phyloP scores from a whole-genome alignment of 2,113 vertebrate genomes.

The Pachycephala philippinensis region DNA sequence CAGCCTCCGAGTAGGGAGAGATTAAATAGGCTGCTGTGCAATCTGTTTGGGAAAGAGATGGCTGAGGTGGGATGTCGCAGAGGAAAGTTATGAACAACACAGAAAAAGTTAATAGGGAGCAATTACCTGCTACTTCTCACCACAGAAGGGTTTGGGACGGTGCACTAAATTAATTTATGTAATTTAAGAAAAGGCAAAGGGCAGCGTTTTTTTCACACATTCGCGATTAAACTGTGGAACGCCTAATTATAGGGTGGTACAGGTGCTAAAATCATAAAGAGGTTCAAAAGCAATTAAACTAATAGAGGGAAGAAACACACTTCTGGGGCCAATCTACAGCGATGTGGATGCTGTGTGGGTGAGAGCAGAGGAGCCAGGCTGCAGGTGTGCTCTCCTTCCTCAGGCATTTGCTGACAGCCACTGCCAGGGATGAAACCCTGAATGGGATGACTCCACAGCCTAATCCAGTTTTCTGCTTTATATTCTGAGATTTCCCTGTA shows the following conservation, averaged over 20 bases:
- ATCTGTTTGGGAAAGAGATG: background rate
- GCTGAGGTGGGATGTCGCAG: background rate
- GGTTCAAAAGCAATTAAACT: constrained; percentile 26
- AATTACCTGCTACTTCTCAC: background rate
- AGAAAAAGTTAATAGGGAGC: background rate
- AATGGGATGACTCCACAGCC: background rate
- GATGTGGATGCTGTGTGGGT: background rate
- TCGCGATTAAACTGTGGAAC: background rate
- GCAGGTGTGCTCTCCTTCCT: background rate
- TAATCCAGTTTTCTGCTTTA: background rate
- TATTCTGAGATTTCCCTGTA: background rate
- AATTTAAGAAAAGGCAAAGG: constrained; percentile 22
- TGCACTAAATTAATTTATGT: background rate
- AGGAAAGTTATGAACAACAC: background rate
- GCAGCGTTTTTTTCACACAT: rapidly evolving
- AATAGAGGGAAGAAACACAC: background rate
- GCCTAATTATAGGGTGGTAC: background rate
- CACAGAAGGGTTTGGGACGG: background rate
- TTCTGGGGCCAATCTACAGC: background rate
- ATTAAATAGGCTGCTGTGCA: background rate
- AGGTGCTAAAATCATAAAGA: background rate
- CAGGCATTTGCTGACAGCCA: background rate
- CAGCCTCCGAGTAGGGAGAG: background rate
- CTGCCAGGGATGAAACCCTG: background rate
- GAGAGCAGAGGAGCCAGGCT: background rate